Percentiles rank a stretch among this genome's conserved stretches.
Evolutionary conservation across 1,140 invertebrate genomes (phyloP).

Genomic region (Drosophila azteca): DNA sequence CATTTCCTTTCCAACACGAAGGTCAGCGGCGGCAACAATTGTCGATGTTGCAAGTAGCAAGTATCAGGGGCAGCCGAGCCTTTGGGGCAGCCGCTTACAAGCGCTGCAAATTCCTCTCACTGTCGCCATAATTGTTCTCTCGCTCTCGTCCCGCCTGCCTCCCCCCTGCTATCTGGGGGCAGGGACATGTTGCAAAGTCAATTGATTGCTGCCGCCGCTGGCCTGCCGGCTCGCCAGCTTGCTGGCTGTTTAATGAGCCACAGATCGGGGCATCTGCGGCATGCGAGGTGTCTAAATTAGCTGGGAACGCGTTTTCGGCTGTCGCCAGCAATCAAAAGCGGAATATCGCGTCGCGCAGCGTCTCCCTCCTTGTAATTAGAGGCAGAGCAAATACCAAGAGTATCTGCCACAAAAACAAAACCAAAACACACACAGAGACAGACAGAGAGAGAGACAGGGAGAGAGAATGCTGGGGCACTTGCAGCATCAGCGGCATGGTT

Average conservation of each 20-base stretch:
- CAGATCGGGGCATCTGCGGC: conserved; percentile 50
- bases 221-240: too few relatives aligned
- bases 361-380: conserved; percentile 62
- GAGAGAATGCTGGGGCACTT: neutral
- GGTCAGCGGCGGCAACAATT: conserved; percentile 41
- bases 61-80: conserved; percentile 2
- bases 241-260: conserved; percentile 63
- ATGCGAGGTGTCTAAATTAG: conserved; percentile 83
- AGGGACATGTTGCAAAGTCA: conserved; percentile 64
- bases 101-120: conserved; percentile 63
- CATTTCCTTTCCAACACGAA: conserved; percentile 60
- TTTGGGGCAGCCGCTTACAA: conserved; percentile 66
- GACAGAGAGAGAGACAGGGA: neutral
- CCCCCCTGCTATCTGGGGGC: neutral
- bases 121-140: conserved; percentile 76
- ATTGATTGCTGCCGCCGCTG: conserved; percentile 56
- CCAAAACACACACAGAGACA: neutral
- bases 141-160: conserved; percentile 3
- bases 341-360: conserved; percentile 34
- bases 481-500: conserved; percentile 26
- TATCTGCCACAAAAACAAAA: conserved; percentile 3
- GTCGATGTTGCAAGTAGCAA: too few relatives aligned
- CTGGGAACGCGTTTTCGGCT: conserved; percentile 79
- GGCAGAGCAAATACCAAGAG: conserved; percentile 51
- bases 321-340: conserved; percentile 72